Evolutionary conservation across 1,140 invertebrate species (phyloP), one percentile per base, ranked within the genome.

Genomic region (Aethina tumida): DNA sequence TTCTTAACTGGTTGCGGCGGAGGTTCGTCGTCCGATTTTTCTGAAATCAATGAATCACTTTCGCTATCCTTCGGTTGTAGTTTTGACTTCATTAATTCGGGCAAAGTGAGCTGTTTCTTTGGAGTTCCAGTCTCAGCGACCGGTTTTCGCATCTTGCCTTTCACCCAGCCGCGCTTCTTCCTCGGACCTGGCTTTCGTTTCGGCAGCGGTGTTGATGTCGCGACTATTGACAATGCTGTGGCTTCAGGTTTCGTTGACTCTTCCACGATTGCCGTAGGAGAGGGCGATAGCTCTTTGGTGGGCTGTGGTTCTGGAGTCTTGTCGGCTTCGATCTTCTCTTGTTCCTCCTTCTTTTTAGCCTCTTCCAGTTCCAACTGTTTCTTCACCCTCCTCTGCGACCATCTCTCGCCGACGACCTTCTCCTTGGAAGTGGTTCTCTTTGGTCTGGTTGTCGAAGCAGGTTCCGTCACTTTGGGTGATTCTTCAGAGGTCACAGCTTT

Each of bases 331-430:
- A 37, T 31, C 35, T 22, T 41, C 10, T 45, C 44, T 31, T 41
- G 36, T 42, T 39, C 21, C 10, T 46, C 17, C 35, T 44, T 47
- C 36, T 47, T 37, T 42, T 27, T 41, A 25, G 53, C 40, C n/a
- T 52, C 46, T 31, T 45, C 45, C n/a, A 49, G 40, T 26, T 59
- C 55, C 18, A 59, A 53, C 21, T 59, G 53, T 34, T 61, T 63
- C 30, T 62, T 56, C 17, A 61, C 43, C 50, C 65, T 31, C 62
- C 65, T 49, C 50, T 63, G 52, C 37, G 52, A 55, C 66, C 66
- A 53, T 46, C 65, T 32, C 60, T 64, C 38, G 37, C 53, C 35
- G 39, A 53, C 27, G 53, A 59, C 15, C 59, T 59, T 50, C 57
- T 61, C 47, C 35, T 52, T 52, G 15, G 24, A 33, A 10, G 14